Base-by-base conservation (phyloP, 2,797 vertebrate genomes). In the Myotis daubentonii region DNA sequence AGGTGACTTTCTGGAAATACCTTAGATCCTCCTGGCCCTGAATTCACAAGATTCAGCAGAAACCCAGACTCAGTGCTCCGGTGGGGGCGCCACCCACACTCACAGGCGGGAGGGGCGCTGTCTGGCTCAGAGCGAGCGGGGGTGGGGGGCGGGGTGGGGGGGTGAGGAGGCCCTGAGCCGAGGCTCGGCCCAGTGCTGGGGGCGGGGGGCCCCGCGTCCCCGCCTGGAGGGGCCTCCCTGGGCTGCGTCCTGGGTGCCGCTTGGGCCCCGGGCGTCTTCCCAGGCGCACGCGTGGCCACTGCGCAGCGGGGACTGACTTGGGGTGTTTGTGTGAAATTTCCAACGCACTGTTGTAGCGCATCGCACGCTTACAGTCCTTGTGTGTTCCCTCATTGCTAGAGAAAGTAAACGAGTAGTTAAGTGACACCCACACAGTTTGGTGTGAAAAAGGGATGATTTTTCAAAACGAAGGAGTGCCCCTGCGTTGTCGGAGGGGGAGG, bases 351-450 rank as follows among this genome's bases (percentile, higher is more conserved):
- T 28, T 65, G 38, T n/a, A 4, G 72, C 28, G 5, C 22, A 0
- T 13, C 4, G 87, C 25, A 1, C 9, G 0, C 25, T 51, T 7
- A 20, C 19, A 12, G 49, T 47, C 25, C 53, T 47, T 51, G 30
- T 8, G 23, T 85, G 80, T 88, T 85, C 94, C 95, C 66, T 28
- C 70, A 80, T 82, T 91, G 86, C 72, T n/a, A 0, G 30, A 71
- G 90, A 81, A 90, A 92, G 87, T 89, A 87, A 79, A 60, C 74
- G 95, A 86, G 91, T 65, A 93, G 91, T 93, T 95, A 89, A 81
- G 91, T 0, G 0, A 66, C 94, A 49, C 90, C 93, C 92, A 94
- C 85, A 44, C 85, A 57, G 83, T 55, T 36, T 81, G 22, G 41
- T 82, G 62, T 9, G 30, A 70, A 84, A 75, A 70, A 49, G 38